These are phyloP conservation scores for Drosophila yakuba DNA, from an alignment of 1,140 invertebrate species.

Conservation along the genomic window DNA sequence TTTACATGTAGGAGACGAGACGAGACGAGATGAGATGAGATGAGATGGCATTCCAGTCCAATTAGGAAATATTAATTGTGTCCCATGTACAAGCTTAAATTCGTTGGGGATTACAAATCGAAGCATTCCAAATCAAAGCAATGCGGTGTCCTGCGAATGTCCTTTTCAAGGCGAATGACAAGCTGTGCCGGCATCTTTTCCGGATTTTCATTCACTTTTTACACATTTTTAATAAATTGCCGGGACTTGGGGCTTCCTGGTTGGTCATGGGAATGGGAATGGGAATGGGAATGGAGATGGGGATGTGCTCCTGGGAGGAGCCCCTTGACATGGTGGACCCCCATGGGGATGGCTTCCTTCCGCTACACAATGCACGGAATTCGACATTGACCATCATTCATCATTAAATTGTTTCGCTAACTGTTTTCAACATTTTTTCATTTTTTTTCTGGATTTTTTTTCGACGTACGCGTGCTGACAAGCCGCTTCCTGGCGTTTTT, in stretches of 20 bases:
- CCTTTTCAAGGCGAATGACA: slow-evolving; percentile 18
- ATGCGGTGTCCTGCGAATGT: neutral
- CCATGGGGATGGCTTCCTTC: slow-evolving; percentile 6
- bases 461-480: slow-evolving; percentile 64
- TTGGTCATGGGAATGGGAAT: slow-evolving; percentile 54
- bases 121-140: neutral
- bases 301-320: slow-evolving; percentile 19
- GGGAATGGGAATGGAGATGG: too few relatives aligned
- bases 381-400: slow-evolving; percentile 77
- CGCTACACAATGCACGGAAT: slow-evolving; percentile 38
- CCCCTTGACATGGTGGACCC: neutral
- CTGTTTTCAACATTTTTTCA: slow-evolving; percentile 67
- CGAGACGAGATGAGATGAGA: too few relatives aligned
- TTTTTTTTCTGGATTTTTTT: neutral
- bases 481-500: slow-evolving; percentile 71
- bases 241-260: slow-evolving; percentile 21
- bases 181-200: slow-evolving; percentile 10
- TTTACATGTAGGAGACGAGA: neutral
- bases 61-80: neutral
- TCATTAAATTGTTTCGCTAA: slow-evolving; percentile 82
- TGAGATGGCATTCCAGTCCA: too few relatives aligned
- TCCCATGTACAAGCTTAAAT: neutral
- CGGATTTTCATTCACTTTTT: slow-evolving; percentile 30
- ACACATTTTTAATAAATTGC: slow-evolving; percentile 43
- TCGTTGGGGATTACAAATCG: neutral